phyloP scores from a whole-genome alignment of 2,888 invertebrate genomes.

The Eupithecia pulchellata region DNA sequence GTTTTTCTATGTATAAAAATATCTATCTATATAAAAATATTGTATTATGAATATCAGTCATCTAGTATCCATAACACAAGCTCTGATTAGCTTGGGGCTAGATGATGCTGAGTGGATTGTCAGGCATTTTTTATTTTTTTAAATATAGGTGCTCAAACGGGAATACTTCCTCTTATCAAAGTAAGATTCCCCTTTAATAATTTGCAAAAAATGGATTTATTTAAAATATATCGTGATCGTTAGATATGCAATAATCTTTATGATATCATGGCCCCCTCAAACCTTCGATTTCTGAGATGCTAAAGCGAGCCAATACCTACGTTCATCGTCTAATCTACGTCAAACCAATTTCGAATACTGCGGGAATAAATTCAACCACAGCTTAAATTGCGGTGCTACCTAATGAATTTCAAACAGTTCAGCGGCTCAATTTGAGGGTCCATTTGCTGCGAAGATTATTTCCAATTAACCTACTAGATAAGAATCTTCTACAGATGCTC shows the following conservation, averaged over 20 bases:
- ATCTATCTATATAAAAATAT: too few species aligned
- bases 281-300: slow-evolving; percentile 6
- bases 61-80: too few species aligned
- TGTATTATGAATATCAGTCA: too few species aligned
- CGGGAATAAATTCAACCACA: slow-evolving; percentile 46
- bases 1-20: too few species aligned
- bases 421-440: slow-evolving; percentile 50
- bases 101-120: too few species aligned
- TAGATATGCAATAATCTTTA: background rate
- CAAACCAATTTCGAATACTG: slow-evolving; percentile 43
- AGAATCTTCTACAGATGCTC: slow-evolving; percentile 45
- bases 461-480: slow-evolving; percentile 49
- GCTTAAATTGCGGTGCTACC: slow-evolving; percentile 47
- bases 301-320: slow-evolving; percentile 9
- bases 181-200: background rate
- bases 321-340: slow-evolving; percentile 26
- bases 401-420: slow-evolving; percentile 51
- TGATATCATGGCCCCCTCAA: slow-evolving; percentile 1
- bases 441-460: slow-evolving; percentile 49
- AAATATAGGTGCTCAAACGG: too few species aligned
- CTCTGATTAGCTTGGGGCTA: too few species aligned
- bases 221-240: background rate
- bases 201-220: background rate
- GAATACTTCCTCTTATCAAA: too few species aligned
- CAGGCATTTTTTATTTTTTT: too few species aligned